A percentile compares a stretch with the other conserved stretches of the same genome.
Evolutionary conservation across 2,113 vertebrate species (phyloP).

Genomic region (Mixornis gularis): DNA sequence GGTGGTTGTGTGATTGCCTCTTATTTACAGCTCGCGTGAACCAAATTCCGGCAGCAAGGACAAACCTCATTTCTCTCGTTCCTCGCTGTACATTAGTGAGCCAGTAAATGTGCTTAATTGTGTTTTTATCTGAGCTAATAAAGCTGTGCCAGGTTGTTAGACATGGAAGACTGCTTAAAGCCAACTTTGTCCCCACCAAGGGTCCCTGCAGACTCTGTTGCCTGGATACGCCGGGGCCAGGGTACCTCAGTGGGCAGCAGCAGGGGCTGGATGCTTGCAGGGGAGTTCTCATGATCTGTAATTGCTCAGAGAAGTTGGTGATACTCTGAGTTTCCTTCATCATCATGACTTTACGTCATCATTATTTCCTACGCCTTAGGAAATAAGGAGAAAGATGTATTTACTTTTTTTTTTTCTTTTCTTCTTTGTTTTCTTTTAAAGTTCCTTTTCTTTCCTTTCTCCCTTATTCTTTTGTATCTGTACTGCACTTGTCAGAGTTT

Average conservation of each 20-base stretch:
- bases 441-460: background rate
- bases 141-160: constrained; percentile 62
- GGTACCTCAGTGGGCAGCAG: background rate
- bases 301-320: constrained; percentile 15
- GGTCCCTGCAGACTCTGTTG: constrained; percentile 50
- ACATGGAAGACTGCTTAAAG: constrained; percentile 64
- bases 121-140: constrained; percentile 40
- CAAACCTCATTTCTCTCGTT: background rate
- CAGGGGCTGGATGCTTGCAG: background rate
- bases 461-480: background rate
- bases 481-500: background rate
- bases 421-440: background rate
- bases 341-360: background rate
- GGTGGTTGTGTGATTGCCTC: background rate
- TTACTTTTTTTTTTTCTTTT: background rate
- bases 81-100: constrained; percentile 12
- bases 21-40: constrained; percentile 11
- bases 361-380: background rate
- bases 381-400: background rate
- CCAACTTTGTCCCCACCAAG: constrained; percentile 35
- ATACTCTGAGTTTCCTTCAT: background rate
- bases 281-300: background rate
- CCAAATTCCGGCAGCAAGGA: background rate
- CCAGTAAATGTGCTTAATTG: constrained; percentile 42
- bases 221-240: constrained; percentile 32